Percentiles rank a stretch among this genome's conserved stretches.
These are phyloP conservation scores for cat (Felis catus) DNA, from an alignment of 2,113 vertebrate genomes.

Conservation along the genomic window F.catus_Fca126_mat1.0 CM031413.1:30423001-30423500, in stretches of 20 bases:
- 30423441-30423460: conserved; percentile 42
- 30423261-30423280: not conserved
- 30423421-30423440: conserved; percentile 30
- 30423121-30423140: not conserved
- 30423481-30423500: not conserved
- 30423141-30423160: not conserved
- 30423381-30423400: not conserved
- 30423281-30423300: not conserved
- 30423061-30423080: no score
- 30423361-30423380: not conserved
- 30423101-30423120: no score
- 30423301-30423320: not conserved
- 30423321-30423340: not conserved
- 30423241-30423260: no score
- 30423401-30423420: not conserved
- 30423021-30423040: no score
- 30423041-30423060: no score
- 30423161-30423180: not conserved
- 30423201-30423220: not conserved
- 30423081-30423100: no score
- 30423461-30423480: conserved; percentile 42
- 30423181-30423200: not conserved
- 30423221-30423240: not conserved
- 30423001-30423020: no score
- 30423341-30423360: not conserved